A percentile compares a stretch with the other conserved stretches of the same genome.
phyloP scores from a whole-genome alignment of 2,113 vertebrate genomes.

The Jacana jacana region DNA sequence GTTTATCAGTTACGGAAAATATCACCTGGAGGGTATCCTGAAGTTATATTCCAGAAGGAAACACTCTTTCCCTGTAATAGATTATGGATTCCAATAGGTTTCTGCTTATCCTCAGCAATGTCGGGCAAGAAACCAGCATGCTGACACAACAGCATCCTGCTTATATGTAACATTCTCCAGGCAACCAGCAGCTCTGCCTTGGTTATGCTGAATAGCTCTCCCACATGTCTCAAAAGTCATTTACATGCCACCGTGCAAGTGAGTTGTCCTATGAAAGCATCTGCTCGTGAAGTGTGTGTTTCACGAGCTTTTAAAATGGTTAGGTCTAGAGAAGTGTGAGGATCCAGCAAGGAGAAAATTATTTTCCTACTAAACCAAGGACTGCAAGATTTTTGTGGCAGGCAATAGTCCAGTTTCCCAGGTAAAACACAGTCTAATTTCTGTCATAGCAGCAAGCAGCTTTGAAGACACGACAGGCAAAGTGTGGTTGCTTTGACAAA shows the following conservation, averaged over 20 bases:
- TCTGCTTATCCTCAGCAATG: background rate
- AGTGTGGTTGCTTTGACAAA: background rate
- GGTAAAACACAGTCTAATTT: background rate
- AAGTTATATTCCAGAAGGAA: background rate
- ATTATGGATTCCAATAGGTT: background rate
- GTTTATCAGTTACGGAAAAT: background rate
- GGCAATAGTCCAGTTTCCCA: background rate
- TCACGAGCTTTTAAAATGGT: background rate
- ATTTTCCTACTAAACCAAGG: background rate
- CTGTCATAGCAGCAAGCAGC: background rate
- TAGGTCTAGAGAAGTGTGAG: background rate
- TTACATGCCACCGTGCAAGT: background rate
- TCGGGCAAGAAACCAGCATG: background rate
- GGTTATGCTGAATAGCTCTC: background rate
- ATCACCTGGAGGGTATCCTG: background rate
- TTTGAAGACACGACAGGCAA: background rate
- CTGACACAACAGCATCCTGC: background rate
- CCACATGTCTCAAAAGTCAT: background rate
- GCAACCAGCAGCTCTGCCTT: background rate
- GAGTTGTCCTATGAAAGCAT: background rate
- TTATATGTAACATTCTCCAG: background rate
- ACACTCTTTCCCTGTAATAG: background rate
- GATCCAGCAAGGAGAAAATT: background rate
- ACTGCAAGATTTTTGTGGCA: background rate
- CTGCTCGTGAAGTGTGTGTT: background rate